A percentile compares a stretch with the other conserved stretches of the same genome.
phyloP scores from a whole-genome alignment of 1,140 invertebrate species.

The Drosophila kurseongensis region DNA sequence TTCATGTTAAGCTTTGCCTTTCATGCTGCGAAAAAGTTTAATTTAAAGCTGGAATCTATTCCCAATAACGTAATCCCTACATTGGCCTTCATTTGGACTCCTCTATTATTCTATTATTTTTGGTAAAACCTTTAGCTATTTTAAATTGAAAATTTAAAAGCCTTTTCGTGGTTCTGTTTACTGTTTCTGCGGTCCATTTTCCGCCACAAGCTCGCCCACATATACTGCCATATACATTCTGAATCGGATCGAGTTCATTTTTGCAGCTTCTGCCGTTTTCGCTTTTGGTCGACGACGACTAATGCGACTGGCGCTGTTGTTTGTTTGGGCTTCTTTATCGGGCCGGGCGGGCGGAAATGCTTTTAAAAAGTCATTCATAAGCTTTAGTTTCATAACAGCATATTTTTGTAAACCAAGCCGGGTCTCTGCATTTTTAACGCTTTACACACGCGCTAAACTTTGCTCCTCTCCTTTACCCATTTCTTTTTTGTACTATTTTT shows the following conservation, averaged over 20 bases:
- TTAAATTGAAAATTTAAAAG: slow-evolving; percentile 48
- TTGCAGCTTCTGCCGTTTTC: slow-evolving; percentile 24
- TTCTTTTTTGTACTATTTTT: slow-evolving; percentile 40
- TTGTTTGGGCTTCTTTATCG: slow-evolving; percentile 57
- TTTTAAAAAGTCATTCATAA: slow-evolving; percentile 80
- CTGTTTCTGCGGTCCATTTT: slow-evolving; percentile 21
- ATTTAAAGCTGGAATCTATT: background rate
- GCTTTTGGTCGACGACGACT: slow-evolving; percentile 39
- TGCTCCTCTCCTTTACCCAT: background rate
- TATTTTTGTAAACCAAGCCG: slow-evolving; percentile 61
- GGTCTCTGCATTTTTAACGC: slow-evolving; percentile 48
- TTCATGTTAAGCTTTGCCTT: slow-evolving; percentile 9
- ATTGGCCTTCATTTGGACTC: slow-evolving; percentile 11
- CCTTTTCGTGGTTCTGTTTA: slow-evolving; percentile 24
- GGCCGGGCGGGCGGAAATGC: slow-evolving; percentile 43
- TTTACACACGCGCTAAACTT: slow-evolving; percentile 52
- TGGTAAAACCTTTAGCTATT: slow-evolving; percentile 31
- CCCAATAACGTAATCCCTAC: background rate
- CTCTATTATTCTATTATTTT: slow-evolving; percentile 36
- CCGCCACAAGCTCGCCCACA: background rate
- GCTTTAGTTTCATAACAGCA: slow-evolving; percentile 70
- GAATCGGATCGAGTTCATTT: slow-evolving; percentile 38
- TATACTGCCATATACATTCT: slow-evolving; percentile 1
- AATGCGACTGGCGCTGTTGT: slow-evolving; percentile 53
- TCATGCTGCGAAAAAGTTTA: background rate